phyloP scores from a whole-genome alignment of 1,140 invertebrate species.

The Eriocheir sinensis region DNA sequence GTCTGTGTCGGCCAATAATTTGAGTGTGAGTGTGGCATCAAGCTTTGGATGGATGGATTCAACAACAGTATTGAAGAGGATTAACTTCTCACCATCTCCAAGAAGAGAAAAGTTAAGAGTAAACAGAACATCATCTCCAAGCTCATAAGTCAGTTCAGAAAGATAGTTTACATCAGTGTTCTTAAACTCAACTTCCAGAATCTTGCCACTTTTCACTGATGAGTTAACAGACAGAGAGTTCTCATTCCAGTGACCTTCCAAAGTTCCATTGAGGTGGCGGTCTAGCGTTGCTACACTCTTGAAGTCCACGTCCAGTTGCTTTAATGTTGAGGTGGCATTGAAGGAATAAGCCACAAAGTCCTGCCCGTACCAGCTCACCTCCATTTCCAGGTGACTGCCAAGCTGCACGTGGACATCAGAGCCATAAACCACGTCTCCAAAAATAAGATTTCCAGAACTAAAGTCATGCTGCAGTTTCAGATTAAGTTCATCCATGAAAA shows the following conservation, averaged over 20 bases:
- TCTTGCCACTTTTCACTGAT: background rate
- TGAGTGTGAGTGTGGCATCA: background rate
- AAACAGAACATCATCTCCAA: background rate
- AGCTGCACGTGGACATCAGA: background rate
- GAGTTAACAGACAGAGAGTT: background rate
- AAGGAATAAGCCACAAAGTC: conserved; percentile 53
- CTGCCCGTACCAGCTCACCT: background rate
- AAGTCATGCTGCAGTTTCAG: conserved; percentile 50
- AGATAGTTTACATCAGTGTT: background rate
- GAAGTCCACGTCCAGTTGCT: background rate
- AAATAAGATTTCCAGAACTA: background rate
- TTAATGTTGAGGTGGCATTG: conserved; percentile 19
- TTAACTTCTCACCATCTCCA: background rate
- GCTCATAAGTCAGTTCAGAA: conserved; percentile 5
- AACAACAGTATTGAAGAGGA: background rate
- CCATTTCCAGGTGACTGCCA: conserved; percentile 31
- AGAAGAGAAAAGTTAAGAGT: background rate
- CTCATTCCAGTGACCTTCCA: conserved; percentile 42
- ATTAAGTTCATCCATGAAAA: conserved; percentile 26
- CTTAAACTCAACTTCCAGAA: background rate
- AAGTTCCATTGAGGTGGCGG: background rate
- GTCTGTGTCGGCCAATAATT: background rate
- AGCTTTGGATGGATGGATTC: conserved; percentile 25
- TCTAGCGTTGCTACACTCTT: background rate
- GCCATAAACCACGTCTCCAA: conserved; percentile 48